These are phyloP conservation scores for Eleginops maclovinus DNA, from an alignment of 2,113 vertebrate species.

Conservation along the genomic window DNA sequence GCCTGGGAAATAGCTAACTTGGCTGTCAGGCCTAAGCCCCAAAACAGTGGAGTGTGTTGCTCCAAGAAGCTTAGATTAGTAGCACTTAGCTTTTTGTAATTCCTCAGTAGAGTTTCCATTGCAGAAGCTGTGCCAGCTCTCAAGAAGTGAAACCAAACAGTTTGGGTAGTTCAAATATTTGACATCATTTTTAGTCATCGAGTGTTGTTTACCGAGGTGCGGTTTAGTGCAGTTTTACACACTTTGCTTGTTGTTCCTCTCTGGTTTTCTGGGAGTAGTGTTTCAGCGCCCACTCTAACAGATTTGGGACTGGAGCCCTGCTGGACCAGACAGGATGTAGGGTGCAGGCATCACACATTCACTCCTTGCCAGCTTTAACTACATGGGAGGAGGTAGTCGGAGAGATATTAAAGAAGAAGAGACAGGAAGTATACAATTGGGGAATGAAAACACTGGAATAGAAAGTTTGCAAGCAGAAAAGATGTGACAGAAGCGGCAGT, in stretches of 20 bases:
- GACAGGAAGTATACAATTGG: not conserved
- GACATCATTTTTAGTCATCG: constrained; percentile 29
- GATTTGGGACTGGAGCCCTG: constrained; percentile 39
- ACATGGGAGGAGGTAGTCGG: constrained; percentile 18
- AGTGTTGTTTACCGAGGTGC: constrained; percentile 37
- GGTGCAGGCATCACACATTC: constrained; percentile 36
- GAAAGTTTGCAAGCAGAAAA: not conserved
- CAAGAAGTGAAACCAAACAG: constrained; percentile 44
- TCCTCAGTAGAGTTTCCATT: constrained; percentile 37
- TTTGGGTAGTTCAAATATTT: constrained; percentile 54
- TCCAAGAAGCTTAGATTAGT: constrained; percentile 26
- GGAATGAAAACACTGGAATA: not conserved
- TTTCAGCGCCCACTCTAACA: constrained; percentile 39
- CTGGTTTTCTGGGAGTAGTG: constrained; percentile 39
- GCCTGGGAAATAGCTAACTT: constrained; percentile 26
- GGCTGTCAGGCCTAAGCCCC: constrained; percentile 15
- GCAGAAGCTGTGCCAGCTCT: constrained; percentile 19
- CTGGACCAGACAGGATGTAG: constrained; percentile 68
- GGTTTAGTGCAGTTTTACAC: constrained; percentile 14
- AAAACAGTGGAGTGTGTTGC: constrained; percentile 23
- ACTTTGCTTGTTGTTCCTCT: constrained; percentile 21
- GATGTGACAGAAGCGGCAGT: not conserved
- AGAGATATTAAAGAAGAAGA: constrained; percentile 6
- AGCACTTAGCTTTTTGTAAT: constrained; percentile 41
- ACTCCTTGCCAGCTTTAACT: constrained; percentile 56